phyloP scores from a whole-genome alignment of 2,888 invertebrate species.

The Schrankia costaestrigalis region DNA sequence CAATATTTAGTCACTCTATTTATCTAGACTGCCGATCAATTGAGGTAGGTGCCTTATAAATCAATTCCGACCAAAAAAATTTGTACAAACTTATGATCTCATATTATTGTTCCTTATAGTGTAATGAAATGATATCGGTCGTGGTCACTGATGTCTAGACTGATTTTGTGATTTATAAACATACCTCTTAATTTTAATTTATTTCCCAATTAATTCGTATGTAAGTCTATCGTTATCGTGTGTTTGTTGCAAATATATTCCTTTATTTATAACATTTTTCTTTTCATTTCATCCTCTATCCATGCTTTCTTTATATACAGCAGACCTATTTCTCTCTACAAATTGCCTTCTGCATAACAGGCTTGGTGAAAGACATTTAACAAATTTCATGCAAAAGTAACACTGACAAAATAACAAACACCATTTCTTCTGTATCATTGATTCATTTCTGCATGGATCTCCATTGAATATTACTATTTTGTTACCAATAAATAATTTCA shows the following conservation, averaged over 20 bases:
- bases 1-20: slow-evolving; percentile 11
- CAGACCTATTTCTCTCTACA: slow-evolving; percentile 70
- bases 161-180: slow-evolving; percentile 61
- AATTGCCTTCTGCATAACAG: slow-evolving; percentile 60
- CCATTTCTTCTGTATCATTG: slow-evolving; percentile 78
- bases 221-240: slow-evolving; percentile 75
- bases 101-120: slow-evolving; percentile 63
- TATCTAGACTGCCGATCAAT: slow-evolving; percentile 36
- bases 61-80: slow-evolving; percentile 30
- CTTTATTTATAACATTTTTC: slow-evolving; percentile 77
- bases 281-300: slow-evolving; percentile 78
- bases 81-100: slow-evolving; percentile 62
- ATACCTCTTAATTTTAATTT: slow-evolving; percentile 59
- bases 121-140: slow-evolving; percentile 41
- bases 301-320: slow-evolving; percentile 73
- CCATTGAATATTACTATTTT: slow-evolving; percentile 62
- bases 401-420: slow-evolving; percentile 67
- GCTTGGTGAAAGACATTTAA: slow-evolving; percentile 73
- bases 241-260: slow-evolving; percentile 80
- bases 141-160: slow-evolving; percentile 52
- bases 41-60: slow-evolving; percentile 43
- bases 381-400: slow-evolving; percentile 59
- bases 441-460: slow-evolving; percentile 79
- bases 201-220: slow-evolving; percentile 56
- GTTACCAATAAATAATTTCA: slow-evolving; percentile 47